phyloP scores from a whole-genome alignment of 2,888 invertebrate genomes.

The Pasiphila rectangulata region DNA sequence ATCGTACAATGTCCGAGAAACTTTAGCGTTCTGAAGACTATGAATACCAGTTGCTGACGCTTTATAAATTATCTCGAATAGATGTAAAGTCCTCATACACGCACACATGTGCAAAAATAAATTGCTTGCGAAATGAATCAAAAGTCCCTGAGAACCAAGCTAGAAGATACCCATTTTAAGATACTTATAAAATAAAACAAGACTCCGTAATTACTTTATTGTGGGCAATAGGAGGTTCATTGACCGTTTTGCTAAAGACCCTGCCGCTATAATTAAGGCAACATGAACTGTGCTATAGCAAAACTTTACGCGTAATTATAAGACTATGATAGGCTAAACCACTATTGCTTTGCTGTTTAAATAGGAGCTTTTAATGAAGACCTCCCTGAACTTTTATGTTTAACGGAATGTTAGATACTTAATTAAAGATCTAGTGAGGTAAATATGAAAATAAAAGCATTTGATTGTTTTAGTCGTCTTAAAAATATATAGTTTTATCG shows the following conservation, averaged over 20 bases:
- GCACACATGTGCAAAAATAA: too few relatives aligned
- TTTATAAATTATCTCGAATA: too few relatives aligned
- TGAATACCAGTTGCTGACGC: too few relatives aligned
- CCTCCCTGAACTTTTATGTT: constrained; percentile 2
- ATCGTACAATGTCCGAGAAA: too few relatives aligned
- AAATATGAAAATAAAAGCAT: too few relatives aligned
- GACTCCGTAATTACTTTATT: constrained; percentile 14
- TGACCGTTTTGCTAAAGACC: constrained; percentile 5
- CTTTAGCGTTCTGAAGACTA: too few relatives aligned
- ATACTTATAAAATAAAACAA: constrained; percentile 7
- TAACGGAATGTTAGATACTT: background rate
- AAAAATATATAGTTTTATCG: too few relatives aligned
- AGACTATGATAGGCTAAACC: background rate
- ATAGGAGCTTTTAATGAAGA: constrained; percentile 1
- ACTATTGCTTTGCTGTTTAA: background rate
- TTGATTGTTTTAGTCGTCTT: too few relatives aligned
- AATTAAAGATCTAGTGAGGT: too few relatives aligned
- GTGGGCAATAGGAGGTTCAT: constrained; percentile 6
- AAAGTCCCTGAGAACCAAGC: too few relatives aligned
- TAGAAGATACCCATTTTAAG: background rate
- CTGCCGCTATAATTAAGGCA: constrained; percentile 12
- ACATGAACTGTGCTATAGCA: constrained; percentile 3
- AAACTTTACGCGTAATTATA: constrained; percentile 2
- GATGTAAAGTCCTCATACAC: too few relatives aligned
- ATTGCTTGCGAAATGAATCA: too few relatives aligned